phyloP scores from a whole-genome alignment of 1,140 invertebrate species.

The Popillia japonica region DNA sequence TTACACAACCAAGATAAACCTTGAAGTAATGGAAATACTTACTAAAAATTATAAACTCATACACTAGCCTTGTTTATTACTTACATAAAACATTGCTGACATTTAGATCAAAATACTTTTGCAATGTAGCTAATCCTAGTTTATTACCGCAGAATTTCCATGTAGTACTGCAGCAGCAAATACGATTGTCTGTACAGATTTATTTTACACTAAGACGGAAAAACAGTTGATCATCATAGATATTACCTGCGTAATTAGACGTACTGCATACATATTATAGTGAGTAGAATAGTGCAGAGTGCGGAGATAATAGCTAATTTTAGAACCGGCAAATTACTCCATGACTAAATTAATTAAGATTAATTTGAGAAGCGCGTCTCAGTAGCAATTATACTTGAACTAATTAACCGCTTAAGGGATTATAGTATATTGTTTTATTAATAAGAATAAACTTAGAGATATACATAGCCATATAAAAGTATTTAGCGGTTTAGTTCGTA shows the following conservation, averaged over 20 bases:
- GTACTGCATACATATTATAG: not conserved
- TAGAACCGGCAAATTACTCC: not conserved
- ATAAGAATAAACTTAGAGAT: not conserved
- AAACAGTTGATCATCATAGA: not conserved
- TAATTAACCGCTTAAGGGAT: not conserved
- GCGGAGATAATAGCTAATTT: not conserved
- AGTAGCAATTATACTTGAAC: not conserved
- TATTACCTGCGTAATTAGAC: not conserved
- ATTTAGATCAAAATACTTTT: slow-evolving; percentile 6
- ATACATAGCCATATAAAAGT: not conserved
- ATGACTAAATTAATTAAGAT: slow-evolving; percentile 7
- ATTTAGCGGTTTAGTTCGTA: not conserved
- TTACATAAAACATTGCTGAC: not conserved
- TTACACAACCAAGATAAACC: not conserved
- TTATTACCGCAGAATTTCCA: not conserved
- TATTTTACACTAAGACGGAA: not conserved
- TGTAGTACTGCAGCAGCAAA: not conserved
- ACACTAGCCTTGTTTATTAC: slow-evolving; percentile 3
- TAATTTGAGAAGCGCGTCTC: not conserved
- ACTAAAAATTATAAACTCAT: not conserved
- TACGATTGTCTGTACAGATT: not conserved
- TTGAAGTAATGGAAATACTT: slow-evolving; percentile 1
- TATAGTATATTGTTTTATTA: not conserved
- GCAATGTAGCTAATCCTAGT: not conserved
- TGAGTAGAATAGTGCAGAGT: not conserved